Evolutionary conservation across 2,888 invertebrate genomes (phyloP).

Genomic region (Macrophya annulata): DNA sequence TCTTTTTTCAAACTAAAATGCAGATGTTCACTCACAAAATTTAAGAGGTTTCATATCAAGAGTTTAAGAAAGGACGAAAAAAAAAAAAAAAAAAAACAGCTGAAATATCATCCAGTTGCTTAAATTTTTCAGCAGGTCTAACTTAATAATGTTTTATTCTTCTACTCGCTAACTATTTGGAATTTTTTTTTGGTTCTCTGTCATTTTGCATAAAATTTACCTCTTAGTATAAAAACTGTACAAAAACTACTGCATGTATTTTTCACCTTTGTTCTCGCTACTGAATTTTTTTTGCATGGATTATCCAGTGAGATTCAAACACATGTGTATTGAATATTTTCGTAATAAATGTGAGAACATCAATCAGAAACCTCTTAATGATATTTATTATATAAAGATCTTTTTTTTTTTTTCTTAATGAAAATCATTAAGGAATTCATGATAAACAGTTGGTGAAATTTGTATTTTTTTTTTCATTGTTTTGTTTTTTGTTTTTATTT

Average conservation of each 20-base stretch:
- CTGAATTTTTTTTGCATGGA: background rate
- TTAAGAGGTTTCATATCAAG: constrained; percentile 40
- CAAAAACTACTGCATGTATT: background rate
- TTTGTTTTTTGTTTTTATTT: constrained; percentile 8
- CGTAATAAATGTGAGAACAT: constrained; percentile 26
- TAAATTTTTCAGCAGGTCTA: background rate
- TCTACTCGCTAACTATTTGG: background rate
- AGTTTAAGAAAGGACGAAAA: background rate
- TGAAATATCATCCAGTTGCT: background rate
- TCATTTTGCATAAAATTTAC: background rate
- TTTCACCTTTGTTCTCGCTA: constrained; percentile 1
- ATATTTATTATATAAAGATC: background rate
- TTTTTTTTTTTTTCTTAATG: background rate
- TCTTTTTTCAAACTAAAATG: constrained; percentile 24
- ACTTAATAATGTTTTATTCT: background rate
- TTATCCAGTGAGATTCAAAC: background rate
- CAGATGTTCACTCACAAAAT: constrained; percentile 36
- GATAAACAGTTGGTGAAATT: constrained; percentile 45
- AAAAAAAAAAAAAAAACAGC: background rate
- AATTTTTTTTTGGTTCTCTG: background rate
- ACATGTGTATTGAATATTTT: constrained; percentile 2
- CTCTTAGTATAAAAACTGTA: background rate
- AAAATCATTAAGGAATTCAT: constrained; percentile 11
- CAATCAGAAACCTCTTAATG: constrained; percentile 46
- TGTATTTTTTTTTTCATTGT: background rate